Evolutionary conservation across 2,113 vertebrate species (phyloP), one percentile per base, ranked within the genome.

Genomic region (Hipposideros armiger): DNA sequence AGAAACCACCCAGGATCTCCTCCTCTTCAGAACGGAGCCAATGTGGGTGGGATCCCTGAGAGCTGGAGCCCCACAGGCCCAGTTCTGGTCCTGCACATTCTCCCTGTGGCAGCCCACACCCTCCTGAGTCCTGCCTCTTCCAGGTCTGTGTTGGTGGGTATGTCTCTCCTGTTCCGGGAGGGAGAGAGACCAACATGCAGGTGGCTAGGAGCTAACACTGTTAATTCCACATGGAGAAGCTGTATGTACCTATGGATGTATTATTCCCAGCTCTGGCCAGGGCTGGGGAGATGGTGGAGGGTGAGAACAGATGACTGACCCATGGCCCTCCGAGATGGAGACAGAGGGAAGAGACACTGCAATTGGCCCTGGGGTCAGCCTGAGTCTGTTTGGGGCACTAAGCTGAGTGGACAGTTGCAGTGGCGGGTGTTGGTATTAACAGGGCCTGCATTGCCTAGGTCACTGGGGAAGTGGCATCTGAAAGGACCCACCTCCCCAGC

Each of bases 381-480:
- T 56, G 70, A 19, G 62, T 90, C 92, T 96, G 93, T 90, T 90
- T 69, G 24, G 45, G 30, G 72, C 56, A 7, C 64, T 87, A 90
- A 36, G 24, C 64, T 47, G 36, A 1, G 26, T 52, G 72, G 87
- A 74, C 70, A 60, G 66, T 16, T 28, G 22, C 3, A 13, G 50
- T 2, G 40, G 36, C 28, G 11, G 80, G 5, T 62, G 26, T 60
- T 11, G 52, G 40, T 1, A 45, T 67, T 8, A 73, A 42, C 7
- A 20, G 50, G 91, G 32, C 20, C 40, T 82, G 52, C n/a, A 64
- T 72, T 5, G 11, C 56, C 40, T 66, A 50, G 32, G 40, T 20
- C 28, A 22, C 54, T 32, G 64, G 60, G 28, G 26, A n/a, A 24
- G 30, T 36, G 64, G 7, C 70, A 11, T n/a, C 54, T 28, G n/a